These are phyloP conservation scores for Pammene aurita DNA, from an alignment of 2,888 invertebrate species.

Conservation along the genomic window DNA sequence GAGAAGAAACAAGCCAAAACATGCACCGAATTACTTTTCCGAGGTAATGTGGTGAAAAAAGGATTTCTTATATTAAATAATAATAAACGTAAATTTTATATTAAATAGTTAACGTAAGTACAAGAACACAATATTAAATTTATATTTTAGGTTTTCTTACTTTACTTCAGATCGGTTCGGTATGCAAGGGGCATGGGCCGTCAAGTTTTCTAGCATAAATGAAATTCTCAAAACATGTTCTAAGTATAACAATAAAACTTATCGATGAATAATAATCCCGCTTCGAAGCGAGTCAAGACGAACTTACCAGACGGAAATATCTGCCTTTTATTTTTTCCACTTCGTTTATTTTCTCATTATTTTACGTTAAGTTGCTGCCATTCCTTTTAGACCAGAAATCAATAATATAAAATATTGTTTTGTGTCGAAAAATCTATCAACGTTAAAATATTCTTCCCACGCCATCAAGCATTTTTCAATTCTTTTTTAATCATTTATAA, in stretches of 20 bases:
- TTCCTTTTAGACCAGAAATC: slow-evolving; percentile 11
- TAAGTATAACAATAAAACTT: not conserved
- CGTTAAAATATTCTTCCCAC: too few relatives aligned
- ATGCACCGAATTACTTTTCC: too few relatives aligned
- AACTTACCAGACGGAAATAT: slow-evolving; percentile 20
- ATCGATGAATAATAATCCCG: not conserved
- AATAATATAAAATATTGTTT: slow-evolving; percentile 3
- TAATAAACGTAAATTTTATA: not conserved
- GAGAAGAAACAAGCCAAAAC: too few relatives aligned
- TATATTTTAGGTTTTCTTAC: not conserved
- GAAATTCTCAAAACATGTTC: not conserved
- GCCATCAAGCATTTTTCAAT: too few relatives aligned
- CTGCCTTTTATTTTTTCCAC: slow-evolving; percentile 16
- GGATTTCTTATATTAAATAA: not conserved
- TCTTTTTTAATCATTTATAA: too few relatives aligned
- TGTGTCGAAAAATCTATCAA: slow-evolving; percentile 1
- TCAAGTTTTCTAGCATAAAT: not conserved
- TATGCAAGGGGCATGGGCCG: not conserved
- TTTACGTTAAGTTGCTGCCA: slow-evolving; percentile 19
- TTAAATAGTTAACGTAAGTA: too few relatives aligned
- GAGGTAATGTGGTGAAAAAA: too few relatives aligned
- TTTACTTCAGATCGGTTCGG: not conserved
- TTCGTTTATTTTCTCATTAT: slow-evolving; percentile 25
- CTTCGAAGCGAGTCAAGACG: not conserved
- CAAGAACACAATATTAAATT: too few relatives aligned